Base-by-base conservation (phyloP, 2,797 vertebrate species). In the Oryzias dopingdopingensis region DNA sequence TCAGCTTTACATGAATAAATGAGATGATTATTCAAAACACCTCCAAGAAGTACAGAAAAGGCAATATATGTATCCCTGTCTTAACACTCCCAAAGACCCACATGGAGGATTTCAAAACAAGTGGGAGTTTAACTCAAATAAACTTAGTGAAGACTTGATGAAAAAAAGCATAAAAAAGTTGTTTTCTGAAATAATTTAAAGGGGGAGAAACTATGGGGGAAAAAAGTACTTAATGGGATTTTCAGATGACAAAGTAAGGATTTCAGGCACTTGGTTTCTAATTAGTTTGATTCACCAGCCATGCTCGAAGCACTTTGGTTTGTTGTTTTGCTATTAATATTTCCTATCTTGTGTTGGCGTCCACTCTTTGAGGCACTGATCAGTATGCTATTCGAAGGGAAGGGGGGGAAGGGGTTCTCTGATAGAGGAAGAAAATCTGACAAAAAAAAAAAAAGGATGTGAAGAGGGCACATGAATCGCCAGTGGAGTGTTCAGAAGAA, bases 251-350 rank as follows among this genome's bases (percentile, higher is more conserved):
- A 76, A 85, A 80, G 76, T 74, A 67, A 83, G 76, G 70, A 82
- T 78, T 77, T 61, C 73, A 75, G 78, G 69, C 77, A 14, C 76
- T 79, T 26, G 47, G 72, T 69, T 82, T 71, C 83, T 90, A 90
- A 91, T 92, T 90, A 91, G 87, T 76, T 72, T 77, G 67, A 87
- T 81, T 89, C 80, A 74, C 53, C 66, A 80, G 72, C 78, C 67
- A 67, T 42, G 81, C 88, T 86, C 73, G 49, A 74, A 86, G 88
- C 72, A 67, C 54, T 59, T 74, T 24, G 64, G 73, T 79, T 76
- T 83, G 75, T 84, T 88, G 83, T 88, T 88, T 79, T 83, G 49
- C 75, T 72, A 53, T 82, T 80, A 82, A 83, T 81, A 77, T 80
- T 82, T 74, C 50, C 67, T 45, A 56, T 76, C 70, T 76, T 5